phyloP scores from a whole-genome alignment of 2,888 invertebrate species.

The Apodemia zela region DNA sequence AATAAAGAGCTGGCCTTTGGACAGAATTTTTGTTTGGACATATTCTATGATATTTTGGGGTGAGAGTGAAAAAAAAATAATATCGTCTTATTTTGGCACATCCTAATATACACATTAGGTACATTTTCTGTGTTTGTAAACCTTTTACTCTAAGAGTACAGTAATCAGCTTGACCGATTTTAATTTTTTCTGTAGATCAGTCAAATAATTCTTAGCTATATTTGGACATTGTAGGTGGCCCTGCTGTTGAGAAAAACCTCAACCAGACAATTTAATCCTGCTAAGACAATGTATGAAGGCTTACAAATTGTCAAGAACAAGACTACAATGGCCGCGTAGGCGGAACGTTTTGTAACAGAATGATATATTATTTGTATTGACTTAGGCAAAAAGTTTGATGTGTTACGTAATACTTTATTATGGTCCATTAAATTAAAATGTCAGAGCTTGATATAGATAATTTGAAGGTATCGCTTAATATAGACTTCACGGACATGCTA shows the following conservation, averaged over 20 bases:
- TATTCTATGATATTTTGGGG: no score
- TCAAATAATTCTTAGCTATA: neutral
- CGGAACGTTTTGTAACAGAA: constrained; percentile 39
- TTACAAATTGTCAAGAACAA: constrained; percentile 22
- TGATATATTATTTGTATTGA: constrained; percentile 43
- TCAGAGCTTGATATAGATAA: neutral
- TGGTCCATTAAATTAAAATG: neutral
- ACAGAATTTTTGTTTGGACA: no score
- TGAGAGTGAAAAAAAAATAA: no score
- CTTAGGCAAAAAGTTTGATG: constrained; percentile 32
- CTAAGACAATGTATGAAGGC: constrained; percentile 4
- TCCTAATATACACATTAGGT: no score
- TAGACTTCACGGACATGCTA: neutral
- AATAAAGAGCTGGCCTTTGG: no score
- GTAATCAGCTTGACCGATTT: no score
- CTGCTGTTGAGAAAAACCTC: neutral
- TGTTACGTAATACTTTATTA: constrained; percentile 21
- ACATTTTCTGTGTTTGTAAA: no score
- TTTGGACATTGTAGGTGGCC: neutral
- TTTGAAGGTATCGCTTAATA: neutral
- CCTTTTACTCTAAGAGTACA: no score
- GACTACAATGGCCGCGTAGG: constrained; percentile 41
- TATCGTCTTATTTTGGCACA: no score
- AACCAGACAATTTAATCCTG: neutral
- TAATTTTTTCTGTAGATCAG: neutral